Evolutionary conservation across 2,797 vertebrate species (phyloP).

Genomic region (Gymnothorax reevesii): DNA sequence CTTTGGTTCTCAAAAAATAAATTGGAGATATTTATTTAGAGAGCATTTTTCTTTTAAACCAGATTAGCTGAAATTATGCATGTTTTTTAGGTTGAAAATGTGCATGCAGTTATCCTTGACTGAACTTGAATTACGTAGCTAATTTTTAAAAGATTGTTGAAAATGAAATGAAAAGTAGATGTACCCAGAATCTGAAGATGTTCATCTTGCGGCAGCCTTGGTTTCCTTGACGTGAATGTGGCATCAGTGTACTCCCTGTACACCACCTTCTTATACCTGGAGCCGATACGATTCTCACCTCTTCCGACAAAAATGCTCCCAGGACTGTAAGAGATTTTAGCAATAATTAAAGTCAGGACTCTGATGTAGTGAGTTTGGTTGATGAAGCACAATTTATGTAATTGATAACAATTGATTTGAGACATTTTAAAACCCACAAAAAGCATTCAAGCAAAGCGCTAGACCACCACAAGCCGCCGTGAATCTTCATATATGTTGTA

Average conservation of each 20-base stretch:
- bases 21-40: background rate
- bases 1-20: background rate
- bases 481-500: too few relatives aligned
- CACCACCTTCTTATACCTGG: conserved; percentile 89
- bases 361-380: background rate
- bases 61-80: background rate
- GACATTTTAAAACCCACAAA: background rate
- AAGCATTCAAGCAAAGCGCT: background rate
- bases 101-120: background rate
- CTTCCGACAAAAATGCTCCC: conserved; percentile 79
- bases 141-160: background rate
- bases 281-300: conserved; percentile 76
- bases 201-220: conserved; percentile 64
- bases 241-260: conserved; percentile 85
- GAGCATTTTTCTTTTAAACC: background rate
- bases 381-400: background rate
- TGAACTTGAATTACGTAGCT: background rate
- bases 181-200: conserved; percentile 88
- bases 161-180: background rate
- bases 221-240: conserved; percentile 77
- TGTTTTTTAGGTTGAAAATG: background rate
- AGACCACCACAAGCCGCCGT: too few relatives aligned
- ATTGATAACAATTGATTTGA: background rate
- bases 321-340: conserved; percentile 65
- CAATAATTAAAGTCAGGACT: background rate